Percentiles rank a stretch among this genome's conserved stretches.
These are phyloP conservation scores for Herpetotheres cachinnans DNA, from an alignment of 2,113 vertebrate genomes.

Conservation along the genomic window DNA sequence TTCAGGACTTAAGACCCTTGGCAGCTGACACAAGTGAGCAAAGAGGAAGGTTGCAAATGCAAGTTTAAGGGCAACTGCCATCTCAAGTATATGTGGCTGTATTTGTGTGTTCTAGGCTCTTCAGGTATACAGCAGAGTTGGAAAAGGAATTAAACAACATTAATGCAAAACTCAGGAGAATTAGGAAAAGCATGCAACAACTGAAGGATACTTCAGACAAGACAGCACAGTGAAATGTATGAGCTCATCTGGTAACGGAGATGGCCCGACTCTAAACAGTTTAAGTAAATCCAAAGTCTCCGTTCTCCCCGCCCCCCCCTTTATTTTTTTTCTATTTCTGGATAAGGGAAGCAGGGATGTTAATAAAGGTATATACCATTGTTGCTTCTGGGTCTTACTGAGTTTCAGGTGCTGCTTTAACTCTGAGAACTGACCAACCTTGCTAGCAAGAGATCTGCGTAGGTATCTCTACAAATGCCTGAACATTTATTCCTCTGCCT, in stretches of 20 bases:
- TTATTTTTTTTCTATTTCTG: neutral
- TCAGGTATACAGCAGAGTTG: neutral
- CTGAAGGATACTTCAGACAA: neutral
- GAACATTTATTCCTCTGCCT: neutral
- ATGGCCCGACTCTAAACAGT: neutral
- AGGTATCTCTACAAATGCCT: fast-evolving
- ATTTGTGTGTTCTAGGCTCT: conserved; percentile 49
- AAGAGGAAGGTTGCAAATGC: neutral
- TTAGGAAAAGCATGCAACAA: neutral
- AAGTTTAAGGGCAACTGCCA: neutral
- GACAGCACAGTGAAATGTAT: neutral
- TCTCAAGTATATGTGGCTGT: neutral
- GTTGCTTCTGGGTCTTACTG: neutral
- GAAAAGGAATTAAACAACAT: conserved; percentile 5
- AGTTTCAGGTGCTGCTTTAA: neutral
- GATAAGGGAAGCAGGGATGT: neutral
- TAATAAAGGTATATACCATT: neutral
- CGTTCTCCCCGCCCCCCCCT: fast-evolving
- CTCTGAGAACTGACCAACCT: neutral
- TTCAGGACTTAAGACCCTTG: neutral
- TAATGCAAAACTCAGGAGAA: neutral
- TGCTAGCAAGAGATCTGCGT: neutral
- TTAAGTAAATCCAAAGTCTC: neutral
- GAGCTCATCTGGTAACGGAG: neutral
- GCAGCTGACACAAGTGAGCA: neutral